Conservation (phyloP, 2,113 vertebrate genomes). For the Psilopsiagon aymara region DNA sequence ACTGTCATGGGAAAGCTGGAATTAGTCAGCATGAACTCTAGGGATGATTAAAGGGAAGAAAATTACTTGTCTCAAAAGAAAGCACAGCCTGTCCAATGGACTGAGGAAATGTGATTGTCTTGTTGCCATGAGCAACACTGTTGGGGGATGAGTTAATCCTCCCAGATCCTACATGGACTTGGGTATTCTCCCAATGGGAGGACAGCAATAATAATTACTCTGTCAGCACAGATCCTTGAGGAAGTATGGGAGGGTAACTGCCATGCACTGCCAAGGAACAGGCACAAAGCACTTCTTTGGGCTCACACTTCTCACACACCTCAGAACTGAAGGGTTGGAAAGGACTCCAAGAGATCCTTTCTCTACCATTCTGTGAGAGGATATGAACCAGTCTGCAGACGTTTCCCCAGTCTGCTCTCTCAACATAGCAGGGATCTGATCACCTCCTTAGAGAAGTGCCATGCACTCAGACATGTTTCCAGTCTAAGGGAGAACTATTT, state of each 20-base stretch:
- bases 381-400: background rate
- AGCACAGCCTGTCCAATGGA: slow-evolving; percentile 61
- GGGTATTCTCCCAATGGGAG: slow-evolving; percentile 43
- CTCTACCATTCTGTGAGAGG: background rate
- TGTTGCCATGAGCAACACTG: slow-evolving; percentile 63
- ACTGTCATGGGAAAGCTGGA: slow-evolving; percentile 49
- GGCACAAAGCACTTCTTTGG: background rate
- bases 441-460: background rate
- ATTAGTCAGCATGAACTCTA: slow-evolving; percentile 61
- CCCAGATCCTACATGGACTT: slow-evolving; percentile 40
- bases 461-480: background rate
- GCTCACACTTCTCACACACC: background rate
- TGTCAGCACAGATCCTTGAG: slow-evolving; percentile 36
- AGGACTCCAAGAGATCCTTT: background rate
- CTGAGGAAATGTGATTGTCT: slow-evolving; percentile 54
- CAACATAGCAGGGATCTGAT: background rate
- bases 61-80: slow-evolving; percentile 61
- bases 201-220: slow-evolving; percentile 37
- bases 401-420: background rate
- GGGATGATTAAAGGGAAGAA: slow-evolving; percentile 62
- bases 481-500: background rate
- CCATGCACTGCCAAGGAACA: background rate
- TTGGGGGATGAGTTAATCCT: slow-evolving; percentile 66
- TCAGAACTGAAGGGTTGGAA: background rate
- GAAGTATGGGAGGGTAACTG: background rate